These are phyloP conservation scores for Temnothorax curvispinosus DNA, from an alignment of 1,140 invertebrate species.

Conservation along the genomic window DNA sequence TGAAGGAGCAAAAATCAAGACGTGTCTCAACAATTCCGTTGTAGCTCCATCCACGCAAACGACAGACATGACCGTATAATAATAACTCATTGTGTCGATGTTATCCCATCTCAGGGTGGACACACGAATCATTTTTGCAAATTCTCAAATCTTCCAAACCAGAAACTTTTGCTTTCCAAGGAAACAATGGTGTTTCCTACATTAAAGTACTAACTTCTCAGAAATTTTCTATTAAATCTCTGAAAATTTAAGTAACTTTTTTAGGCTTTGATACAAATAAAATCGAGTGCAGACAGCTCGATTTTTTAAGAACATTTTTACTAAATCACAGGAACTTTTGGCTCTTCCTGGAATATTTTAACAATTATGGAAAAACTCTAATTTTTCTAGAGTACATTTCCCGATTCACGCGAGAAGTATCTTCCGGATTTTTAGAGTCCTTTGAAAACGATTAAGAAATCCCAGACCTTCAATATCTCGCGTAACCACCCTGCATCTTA, in stretches of 20 bases:
- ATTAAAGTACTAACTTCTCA: background rate
- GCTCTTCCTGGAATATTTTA: conserved; percentile 3
- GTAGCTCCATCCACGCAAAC: background rate
- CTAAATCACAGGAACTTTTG: conserved; percentile 29
- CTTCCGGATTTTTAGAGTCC: background rate
- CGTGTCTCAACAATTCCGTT: conserved; percentile 11
- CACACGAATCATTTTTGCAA: conserved; percentile 32
- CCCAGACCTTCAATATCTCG: background rate
- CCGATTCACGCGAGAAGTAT: background rate
- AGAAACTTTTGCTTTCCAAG: background rate
- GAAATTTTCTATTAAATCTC: conserved; percentile 27
- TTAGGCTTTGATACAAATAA: conserved; percentile 11
- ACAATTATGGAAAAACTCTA: background rate
- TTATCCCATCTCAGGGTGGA: conserved; percentile 22
- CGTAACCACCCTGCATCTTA: conserved; percentile 39
- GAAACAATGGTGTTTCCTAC: background rate
- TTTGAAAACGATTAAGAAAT: background rate
- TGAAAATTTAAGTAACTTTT: conserved; percentile 11
- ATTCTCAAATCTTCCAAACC: conserved; percentile 13
- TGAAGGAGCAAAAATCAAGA: background rate
- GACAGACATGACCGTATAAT: background rate
- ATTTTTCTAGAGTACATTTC: background rate
- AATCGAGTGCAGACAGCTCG: background rate
- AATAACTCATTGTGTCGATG: conserved; percentile 46
- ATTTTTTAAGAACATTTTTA: conserved; percentile 21